Evolutionary conservation across 2,113 vertebrate genomes (phyloP).

Genomic region (Fukomys damarensis): DNA sequence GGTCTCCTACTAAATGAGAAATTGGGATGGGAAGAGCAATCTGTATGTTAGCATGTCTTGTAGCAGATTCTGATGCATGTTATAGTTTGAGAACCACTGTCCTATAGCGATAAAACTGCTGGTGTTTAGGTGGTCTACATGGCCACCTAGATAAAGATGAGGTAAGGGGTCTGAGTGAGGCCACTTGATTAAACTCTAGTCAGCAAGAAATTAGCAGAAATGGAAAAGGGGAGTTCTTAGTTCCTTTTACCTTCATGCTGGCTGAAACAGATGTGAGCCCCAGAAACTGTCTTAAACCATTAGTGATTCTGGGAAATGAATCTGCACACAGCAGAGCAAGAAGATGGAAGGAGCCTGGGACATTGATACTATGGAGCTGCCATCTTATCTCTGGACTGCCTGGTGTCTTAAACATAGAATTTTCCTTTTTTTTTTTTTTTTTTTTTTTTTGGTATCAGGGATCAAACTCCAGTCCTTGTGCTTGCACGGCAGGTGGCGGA

Average conservation of each 20-base stretch:
- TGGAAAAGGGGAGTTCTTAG: neutral
- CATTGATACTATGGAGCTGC: too few relatives aligned
- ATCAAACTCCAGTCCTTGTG: too few relatives aligned
- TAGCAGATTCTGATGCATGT: neutral
- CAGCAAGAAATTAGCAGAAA: conserved; percentile 12
- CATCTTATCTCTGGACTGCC: neutral
- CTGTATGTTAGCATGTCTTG: neutral
- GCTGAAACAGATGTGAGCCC: neutral
- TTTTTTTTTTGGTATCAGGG: too few relatives aligned
- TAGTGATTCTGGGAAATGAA: conserved; percentile 23
- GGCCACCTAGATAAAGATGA: neutral
- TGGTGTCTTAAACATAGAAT: neutral
- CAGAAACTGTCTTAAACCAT: neutral
- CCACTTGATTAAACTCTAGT: neutral
- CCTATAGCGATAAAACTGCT: neutral
- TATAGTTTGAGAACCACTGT: neutral
- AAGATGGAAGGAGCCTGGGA: neutral
- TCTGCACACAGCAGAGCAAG: neutral
- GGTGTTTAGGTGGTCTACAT: neutral
- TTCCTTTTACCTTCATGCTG: neutral
- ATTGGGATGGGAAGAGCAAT: neutral
- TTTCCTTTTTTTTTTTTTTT: too few relatives aligned
- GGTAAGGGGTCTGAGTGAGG: neutral
- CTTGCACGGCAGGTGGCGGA: too few relatives aligned
- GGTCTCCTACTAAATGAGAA: neutral